Percentiles rank a stretch among this genome's conserved stretches.
Evolutionary conservation across 2,888 invertebrate species (phyloP).

Genomic region (Platycheirus rosarum): DNA sequence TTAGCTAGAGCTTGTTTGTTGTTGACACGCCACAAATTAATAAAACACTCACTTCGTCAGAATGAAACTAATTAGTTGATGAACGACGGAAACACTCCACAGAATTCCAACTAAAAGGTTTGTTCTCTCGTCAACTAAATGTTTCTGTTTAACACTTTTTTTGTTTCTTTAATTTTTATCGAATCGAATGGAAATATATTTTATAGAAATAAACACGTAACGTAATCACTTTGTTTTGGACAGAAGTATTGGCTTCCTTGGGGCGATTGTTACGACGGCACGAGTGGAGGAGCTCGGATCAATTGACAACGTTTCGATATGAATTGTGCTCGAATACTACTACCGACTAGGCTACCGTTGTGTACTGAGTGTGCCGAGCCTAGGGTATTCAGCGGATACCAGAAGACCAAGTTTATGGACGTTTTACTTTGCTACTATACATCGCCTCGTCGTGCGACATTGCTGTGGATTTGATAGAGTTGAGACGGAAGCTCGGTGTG

Average conservation of each 20-base stretch:
- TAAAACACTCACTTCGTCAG: constrained; percentile 1
- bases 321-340: constrained; percentile 61
- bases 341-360: constrained; percentile 14
- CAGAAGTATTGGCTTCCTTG: constrained; percentile 3
- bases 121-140: background rate
- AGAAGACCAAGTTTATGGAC: constrained; percentile 6
- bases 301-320: constrained; percentile 65
- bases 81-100: background rate
- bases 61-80: constrained; percentile 6
- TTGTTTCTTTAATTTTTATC: background rate
- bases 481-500: constrained; percentile 7
- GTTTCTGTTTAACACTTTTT: background rate
- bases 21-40: constrained; percentile 12
- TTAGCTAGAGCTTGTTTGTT: background rate
- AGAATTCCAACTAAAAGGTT: background rate
- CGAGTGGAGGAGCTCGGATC: constrained; percentile 30
- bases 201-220: too few relatives aligned
- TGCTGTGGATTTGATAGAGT: constrained; percentile 1
- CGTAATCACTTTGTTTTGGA: constrained; percentile 5
- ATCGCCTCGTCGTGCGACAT: background rate
- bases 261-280: constrained; percentile 26
- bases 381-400: constrained; percentile 30
- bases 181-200: background rate
- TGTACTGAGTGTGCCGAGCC: constrained; percentile 34
- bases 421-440: background rate